Evolutionary conservation across 2,797 vertebrate genomes (phyloP), one percentile per base, ranked within the genome.

Genomic region (Alca torda): DNA sequence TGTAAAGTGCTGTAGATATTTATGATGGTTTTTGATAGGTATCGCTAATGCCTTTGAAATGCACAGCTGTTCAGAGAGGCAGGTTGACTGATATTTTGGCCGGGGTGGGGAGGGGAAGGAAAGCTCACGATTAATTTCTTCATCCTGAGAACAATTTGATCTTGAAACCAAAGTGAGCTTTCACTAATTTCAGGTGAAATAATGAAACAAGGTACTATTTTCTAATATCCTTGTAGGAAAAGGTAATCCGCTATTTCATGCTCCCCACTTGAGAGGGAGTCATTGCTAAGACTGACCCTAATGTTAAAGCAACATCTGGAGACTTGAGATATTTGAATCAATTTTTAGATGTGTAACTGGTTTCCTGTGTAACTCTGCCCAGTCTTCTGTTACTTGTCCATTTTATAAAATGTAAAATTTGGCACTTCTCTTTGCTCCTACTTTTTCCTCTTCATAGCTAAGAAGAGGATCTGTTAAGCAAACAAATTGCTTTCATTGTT

Each of bases 91-190:
- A 60, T 87, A 51, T 21, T 57, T 61, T 11, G 19, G 19, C 28
- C 7, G 11, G 31, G 10, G 2, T 3, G 35, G 11, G 9, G 31
- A 6, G 2, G 12, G 17, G 37, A 4, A 45, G 43, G 46, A 26
- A 26, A 50, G 11, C 25, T 54, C n/a, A 41, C 39, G 51, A 25
- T 60, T 76, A 69, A 28, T 53, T 73, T 53, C 6, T 89, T 72
- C 17, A 33, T 61, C 13, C 8, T 54, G 17, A 53, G n/a, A 80
- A 31, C 41, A 65, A 8, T 64, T 12, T 69, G 39, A 43, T 31
- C 18, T 87, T 81, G n/a, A 80, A 73, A 80, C 33, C 0, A 0
- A 64, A 56, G 45, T 68, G 20, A 31, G 3, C 21, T 60, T 83
- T 79, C 11, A 21, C 46, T 84, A 54, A 54, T 80, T 80, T 73